Conservation (phyloP, 2,113 vertebrate genomes). For the Garra rufa region DNA sequence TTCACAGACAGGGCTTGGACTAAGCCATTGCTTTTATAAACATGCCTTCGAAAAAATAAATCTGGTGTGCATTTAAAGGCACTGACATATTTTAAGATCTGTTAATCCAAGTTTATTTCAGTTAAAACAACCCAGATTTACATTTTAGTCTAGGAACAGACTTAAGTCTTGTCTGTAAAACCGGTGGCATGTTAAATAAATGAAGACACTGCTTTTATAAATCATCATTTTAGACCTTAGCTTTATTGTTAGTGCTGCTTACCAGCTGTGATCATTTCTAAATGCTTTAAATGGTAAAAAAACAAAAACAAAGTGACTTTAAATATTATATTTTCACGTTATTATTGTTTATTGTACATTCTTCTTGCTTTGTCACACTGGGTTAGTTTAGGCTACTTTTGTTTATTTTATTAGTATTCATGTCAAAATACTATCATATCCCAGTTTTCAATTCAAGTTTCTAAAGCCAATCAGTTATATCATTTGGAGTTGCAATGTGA, state of each 20-base stretch:
- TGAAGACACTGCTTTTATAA: background rate
- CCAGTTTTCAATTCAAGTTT: no score
- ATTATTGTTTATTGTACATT: background rate
- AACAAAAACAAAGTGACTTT: background rate
- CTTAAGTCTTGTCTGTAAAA: no score
- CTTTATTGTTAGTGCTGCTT: background rate
- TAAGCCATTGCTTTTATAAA: no score
- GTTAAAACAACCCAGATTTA: no score
- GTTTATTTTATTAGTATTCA: background rate
- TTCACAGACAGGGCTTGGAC: no score
- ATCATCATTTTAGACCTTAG: background rate
- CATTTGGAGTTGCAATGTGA: background rate
- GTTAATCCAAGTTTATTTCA: no score
- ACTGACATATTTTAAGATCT: no score
- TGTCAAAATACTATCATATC: background rate
- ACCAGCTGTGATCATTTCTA: background rate
- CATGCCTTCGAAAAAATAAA: no score
- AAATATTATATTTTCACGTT: background rate
- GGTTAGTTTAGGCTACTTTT: background rate
- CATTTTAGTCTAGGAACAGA: no score
- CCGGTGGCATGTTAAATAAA: background rate
- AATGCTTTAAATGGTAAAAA: background rate
- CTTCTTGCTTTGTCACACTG: background rate
- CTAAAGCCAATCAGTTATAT: no score
- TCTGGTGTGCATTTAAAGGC: no score